Evolutionary conservation across 1,140 invertebrate genomes (phyloP).

Genomic region (Nephotettix cincticeps): DNA sequence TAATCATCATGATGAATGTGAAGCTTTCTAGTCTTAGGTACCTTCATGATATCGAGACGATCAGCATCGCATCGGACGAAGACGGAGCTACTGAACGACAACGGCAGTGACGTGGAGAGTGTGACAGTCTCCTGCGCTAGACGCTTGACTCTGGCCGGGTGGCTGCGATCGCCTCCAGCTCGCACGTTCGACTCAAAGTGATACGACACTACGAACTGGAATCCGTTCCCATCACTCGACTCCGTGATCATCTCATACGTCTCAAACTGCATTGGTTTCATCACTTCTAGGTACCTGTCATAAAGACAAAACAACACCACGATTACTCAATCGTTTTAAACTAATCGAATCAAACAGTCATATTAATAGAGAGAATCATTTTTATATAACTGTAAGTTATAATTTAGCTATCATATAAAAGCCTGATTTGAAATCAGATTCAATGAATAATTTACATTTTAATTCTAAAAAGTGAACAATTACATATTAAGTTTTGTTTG

Average conservation of each 20-base stretch:
- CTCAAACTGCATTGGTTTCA: conserved; percentile 89
- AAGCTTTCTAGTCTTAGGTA: no score
- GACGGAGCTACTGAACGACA: conserved; percentile 92
- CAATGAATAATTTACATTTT: no score
- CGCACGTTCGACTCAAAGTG: conserved; percentile 90
- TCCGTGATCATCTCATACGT: conserved; percentile 90
- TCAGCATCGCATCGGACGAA: conserved; percentile 96
- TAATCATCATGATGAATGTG: no score
- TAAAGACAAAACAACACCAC: no score
- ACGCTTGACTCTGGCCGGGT: conserved; percentile 84
- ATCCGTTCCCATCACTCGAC: conserved; percentile 64
- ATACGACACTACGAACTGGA: conserved; percentile 84
- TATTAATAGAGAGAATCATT: no score
- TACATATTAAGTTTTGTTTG: no score
- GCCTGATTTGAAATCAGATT: no score
- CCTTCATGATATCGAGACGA: conserved; percentile 93
- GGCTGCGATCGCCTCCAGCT: conserved; percentile 78
- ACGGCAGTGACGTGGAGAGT: conserved; percentile 88
- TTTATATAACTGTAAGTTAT: no score
- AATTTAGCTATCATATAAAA: no score
- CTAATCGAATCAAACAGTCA: no score
- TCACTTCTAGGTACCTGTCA: conserved; percentile 69
- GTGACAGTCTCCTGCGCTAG: conserved; percentile 95
- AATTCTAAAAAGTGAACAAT: no score
- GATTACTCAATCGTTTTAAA: no score